These are phyloP conservation scores for Lasius platythorax DNA, from an alignment of 2,888 invertebrate genomes.

Conservation along the genomic window DNA sequence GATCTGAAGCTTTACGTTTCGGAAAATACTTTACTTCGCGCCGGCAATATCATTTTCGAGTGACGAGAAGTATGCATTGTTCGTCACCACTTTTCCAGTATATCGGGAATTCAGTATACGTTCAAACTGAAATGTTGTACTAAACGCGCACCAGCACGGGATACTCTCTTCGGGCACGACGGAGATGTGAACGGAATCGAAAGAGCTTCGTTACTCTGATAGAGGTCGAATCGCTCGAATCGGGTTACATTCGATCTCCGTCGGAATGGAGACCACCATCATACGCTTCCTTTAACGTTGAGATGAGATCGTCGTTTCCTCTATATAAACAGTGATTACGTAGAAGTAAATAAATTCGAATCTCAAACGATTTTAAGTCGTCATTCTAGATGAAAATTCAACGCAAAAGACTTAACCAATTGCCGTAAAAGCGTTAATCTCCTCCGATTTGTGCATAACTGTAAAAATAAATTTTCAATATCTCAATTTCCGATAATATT, in stretches of 20 bases:
- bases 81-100: neutral
- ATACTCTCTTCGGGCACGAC: conserved; percentile 40
- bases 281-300: conserved; percentile 40
- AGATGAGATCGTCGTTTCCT: conserved; percentile 51
- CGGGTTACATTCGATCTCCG: conserved; percentile 52
- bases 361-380: conserved; percentile 21
- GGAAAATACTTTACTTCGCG: neutral
- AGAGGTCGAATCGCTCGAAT: conserved; percentile 43
- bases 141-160: conserved; percentile 45
- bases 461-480: neutral
- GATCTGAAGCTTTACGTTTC: neutral
- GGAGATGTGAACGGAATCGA: conserved; percentile 68
- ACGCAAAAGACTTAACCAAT: neutral
- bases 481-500: neutral
- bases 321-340: conserved; percentile 51
- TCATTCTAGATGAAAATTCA: conserved; percentile 5
- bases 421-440: neutral
- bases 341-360: conserved; percentile 21
- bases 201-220: conserved; percentile 68
- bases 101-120: conserved; percentile 53
- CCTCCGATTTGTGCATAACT: neutral
- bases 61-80: neutral
- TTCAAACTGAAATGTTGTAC: conserved; percentile 50
- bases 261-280: conserved; percentile 11
- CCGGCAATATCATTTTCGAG: neutral